These are phyloP conservation scores for Cynocephalus volans DNA, from an alignment of 2,113 vertebrate genomes.

Conservation along the genomic window DNA sequence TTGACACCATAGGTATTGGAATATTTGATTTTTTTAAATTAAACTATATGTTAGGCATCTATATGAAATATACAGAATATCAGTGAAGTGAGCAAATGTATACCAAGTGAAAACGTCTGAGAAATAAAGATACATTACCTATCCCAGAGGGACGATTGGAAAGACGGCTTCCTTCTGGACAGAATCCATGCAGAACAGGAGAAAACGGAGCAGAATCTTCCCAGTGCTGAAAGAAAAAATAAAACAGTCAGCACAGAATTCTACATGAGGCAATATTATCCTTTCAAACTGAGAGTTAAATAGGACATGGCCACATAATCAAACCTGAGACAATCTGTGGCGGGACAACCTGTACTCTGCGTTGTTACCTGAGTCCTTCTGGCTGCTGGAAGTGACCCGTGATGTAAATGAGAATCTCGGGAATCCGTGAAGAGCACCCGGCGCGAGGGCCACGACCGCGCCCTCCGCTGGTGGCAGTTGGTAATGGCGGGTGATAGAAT, in stretches of 20 bases:
- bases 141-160: not conserved
- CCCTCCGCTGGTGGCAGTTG: no score
- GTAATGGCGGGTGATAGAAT: no score
- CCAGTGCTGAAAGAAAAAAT: not conserved
- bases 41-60: not conserved
- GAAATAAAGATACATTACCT: not conserved
- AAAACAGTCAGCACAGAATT: not conserved
- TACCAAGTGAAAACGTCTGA: not conserved
- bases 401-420: accelerated
- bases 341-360: not conserved
- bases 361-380: no score
- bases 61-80: conserved; percentile 10
- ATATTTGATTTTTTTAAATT: not conserved
- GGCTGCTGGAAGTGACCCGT: no score
- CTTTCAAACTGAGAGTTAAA: not conserved
- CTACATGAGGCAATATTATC: not conserved
- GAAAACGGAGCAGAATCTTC: not conserved
- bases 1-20: not conserved
- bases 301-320: not conserved
- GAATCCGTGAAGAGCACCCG: no score
- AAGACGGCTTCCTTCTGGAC: not conserved
- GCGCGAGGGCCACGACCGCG: no score
- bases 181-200: not conserved
- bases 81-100: not conserved
- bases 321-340: not conserved